Conservation (phyloP, 92 coral and sea anemone species). For the Galaxea fascicularis region DNA sequence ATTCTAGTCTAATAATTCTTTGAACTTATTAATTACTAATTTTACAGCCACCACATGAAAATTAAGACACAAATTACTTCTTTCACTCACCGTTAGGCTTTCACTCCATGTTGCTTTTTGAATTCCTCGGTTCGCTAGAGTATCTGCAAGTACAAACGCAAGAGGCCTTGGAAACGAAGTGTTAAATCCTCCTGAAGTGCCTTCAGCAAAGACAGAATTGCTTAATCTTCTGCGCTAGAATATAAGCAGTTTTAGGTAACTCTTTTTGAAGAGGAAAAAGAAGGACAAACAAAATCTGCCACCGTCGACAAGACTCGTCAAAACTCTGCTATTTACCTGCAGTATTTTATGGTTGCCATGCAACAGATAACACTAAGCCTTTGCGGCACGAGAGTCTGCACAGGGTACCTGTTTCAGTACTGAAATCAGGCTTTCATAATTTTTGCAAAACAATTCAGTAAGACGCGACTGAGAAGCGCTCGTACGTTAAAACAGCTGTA, state of each 20-base stretch:
- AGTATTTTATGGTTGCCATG: not conserved
- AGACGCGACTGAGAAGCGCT: no score
- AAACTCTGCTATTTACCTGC: not conserved
- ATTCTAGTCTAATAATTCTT: no score
- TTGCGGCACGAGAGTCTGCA: not conserved
- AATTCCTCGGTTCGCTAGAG: not conserved
- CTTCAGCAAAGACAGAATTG: no score
- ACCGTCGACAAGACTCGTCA: no score
- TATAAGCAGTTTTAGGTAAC: no score
- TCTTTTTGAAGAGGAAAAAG: no score
- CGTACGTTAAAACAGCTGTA: no score
- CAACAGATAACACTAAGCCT: constrained; percentile 5
- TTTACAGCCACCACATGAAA: not conserved
- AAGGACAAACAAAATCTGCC: no score
- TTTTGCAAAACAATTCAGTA: no score
- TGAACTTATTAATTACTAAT: no score
- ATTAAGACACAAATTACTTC: not conserved
- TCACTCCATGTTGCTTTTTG: not conserved
- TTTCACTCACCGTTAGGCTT: not conserved
- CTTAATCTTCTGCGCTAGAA: no score
- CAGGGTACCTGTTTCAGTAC: not conserved
- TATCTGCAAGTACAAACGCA: constrained; percentile 16
- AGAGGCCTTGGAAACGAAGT: not conserved
- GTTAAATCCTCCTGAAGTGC: not conserved
- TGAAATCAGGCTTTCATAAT: no score